Percentiles rank a stretch among this genome's conserved stretches.
These are phyloP conservation scores for Sitta carolinensis DNA, from an alignment of 2,797 vertebrate species.

Conservation along the genomic window DNA sequence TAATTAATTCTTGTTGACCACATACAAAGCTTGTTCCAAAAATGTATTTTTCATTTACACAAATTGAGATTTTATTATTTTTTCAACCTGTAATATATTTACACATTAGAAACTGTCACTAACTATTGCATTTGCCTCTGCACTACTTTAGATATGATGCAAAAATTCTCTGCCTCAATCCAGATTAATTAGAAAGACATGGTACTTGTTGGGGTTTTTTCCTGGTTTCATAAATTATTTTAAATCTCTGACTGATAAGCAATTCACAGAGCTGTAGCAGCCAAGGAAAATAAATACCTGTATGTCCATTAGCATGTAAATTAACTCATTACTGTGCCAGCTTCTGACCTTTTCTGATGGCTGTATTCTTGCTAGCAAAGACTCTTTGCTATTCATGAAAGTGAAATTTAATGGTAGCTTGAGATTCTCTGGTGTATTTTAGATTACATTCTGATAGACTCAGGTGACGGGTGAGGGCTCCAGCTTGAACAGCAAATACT, in stretches of 20 bases:
- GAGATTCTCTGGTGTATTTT: conserved; percentile 23
- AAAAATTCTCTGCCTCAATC: conserved; percentile 28
- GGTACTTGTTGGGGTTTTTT: neutral
- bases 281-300: conserved; percentile 51
- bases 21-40: neutral
- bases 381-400: conserved; percentile 39
- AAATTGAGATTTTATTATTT: neutral
- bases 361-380: conserved; percentile 57
- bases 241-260: conserved; percentile 53
- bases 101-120: neutral
- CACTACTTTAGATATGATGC: neutral
- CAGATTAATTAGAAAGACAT: conserved; percentile 46
- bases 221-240: conserved; percentile 46
- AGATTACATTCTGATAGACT: neutral
- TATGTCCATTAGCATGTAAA: conserved; percentile 69
- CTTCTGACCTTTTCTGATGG: conserved; percentile 64
- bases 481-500: neutral
- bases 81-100: neutral
- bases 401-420: neutral
- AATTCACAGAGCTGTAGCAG: conserved; percentile 54
- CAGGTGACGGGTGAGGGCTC: neutral
- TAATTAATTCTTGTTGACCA: neutral
- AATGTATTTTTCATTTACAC: neutral
- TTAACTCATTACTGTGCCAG: conserved; percentile 62
- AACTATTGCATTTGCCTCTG: neutral